Conservation (phyloP, 1,140 invertebrate species). For the Micrasema longulum region DNA sequence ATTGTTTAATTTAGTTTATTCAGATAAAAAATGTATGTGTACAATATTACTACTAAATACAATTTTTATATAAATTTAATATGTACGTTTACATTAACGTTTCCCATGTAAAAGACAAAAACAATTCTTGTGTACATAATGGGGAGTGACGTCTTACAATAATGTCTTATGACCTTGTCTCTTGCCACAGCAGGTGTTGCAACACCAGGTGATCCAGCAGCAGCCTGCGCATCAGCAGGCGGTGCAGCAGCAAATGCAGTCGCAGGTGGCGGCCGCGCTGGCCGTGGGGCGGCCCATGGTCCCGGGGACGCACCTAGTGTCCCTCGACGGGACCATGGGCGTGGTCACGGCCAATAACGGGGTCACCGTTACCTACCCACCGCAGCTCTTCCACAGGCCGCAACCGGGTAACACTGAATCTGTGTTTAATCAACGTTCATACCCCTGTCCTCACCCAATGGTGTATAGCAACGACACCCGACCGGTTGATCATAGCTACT, state of each 20-base stretch:
- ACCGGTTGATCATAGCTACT: no score
- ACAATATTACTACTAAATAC: no score
- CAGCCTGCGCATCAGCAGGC: slow-evolving; percentile 49
- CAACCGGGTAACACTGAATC: slow-evolving; percentile 40
- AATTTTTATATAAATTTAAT: no score
- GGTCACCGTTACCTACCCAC: slow-evolving; percentile 72
- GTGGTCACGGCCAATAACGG: slow-evolving; percentile 74
- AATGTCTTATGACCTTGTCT: no score
- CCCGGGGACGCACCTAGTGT: slow-evolving; percentile 72
- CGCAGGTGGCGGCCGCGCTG: slow-evolving; percentile 72
- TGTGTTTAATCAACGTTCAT: not conserved
- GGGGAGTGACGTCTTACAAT: no score
- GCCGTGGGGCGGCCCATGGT: slow-evolving; percentile 72
- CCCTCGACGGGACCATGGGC: slow-evolving; percentile 74
- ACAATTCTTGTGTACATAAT: no score
- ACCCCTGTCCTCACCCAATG: not conserved
- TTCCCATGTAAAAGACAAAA: no score
- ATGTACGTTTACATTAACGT: no score
- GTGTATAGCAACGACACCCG: no score
- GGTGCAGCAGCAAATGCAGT: slow-evolving; percentile 69
- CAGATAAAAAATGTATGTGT: no score
- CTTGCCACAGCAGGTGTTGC: slow-evolving; percentile 7
- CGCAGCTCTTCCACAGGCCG: slow-evolving; percentile 62
- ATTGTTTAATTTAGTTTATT: no score
- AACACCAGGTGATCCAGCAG: slow-evolving; percentile 31